phyloP scores from a whole-genome alignment of 2,113 vertebrate genomes.

The Vulpes ferrilata region DNA sequence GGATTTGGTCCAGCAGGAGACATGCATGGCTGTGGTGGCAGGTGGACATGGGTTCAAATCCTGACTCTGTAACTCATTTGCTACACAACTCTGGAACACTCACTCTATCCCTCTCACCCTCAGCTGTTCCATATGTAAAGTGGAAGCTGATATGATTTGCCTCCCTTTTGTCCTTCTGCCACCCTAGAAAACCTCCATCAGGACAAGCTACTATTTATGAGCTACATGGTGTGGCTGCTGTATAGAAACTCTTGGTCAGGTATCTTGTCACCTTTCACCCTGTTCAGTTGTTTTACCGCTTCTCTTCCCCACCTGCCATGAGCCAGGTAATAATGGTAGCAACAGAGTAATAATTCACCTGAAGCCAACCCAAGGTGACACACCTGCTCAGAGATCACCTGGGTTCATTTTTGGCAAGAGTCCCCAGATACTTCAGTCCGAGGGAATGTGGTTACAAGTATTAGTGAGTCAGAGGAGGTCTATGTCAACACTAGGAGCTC shows the following conservation, averaged over 20 bases:
- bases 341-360: conserved; percentile 45
- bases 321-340: neutral
- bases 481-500: neutral
- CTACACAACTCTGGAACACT: neutral
- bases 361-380: neutral
- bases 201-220: neutral
- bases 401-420: neutral
- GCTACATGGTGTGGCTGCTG: too few species aligned
- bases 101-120: neutral
- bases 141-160: neutral
- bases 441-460: neutral
- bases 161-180: neutral
- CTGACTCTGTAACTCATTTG: neutral
- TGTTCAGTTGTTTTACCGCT: neutral
- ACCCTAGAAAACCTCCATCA: neutral
- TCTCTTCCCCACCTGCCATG: neutral
- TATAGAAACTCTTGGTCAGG: neutral
- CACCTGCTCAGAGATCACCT: conserved; percentile 29
- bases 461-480: neutral
- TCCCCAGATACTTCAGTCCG: neutral
- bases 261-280: neutral
- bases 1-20: neutral
- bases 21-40: neutral
- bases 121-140: neutral
- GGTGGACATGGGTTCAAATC: neutral